Evolutionary conservation across 2,888 invertebrate species (phyloP).

Genomic region (Maniola hyperantus): DNA sequence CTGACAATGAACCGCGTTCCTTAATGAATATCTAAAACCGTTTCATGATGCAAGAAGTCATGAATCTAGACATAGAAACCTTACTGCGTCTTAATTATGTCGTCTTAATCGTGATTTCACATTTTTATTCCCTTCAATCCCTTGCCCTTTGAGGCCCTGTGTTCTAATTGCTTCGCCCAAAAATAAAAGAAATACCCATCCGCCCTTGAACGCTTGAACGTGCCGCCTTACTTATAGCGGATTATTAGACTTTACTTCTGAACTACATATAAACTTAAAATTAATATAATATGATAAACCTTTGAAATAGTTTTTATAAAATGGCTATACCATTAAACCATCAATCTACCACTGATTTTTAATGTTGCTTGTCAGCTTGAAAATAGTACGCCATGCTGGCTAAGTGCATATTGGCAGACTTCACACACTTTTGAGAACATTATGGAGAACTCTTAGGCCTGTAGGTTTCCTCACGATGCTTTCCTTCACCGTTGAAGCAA

Average conservation of each 20-base stretch:
- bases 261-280: background rate
- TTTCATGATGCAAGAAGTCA: background rate
- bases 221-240: slow-evolving; percentile 46
- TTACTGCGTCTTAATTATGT: slow-evolving; percentile 35
- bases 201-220: slow-evolving; percentile 48
- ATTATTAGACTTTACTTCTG: background rate
- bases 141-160: slow-evolving; percentile 66
- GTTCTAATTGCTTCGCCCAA: slow-evolving; percentile 76
- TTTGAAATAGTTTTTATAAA: background rate
- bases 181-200: slow-evolving; percentile 71
- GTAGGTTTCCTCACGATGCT: too few species aligned
- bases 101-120: slow-evolving; percentile 55
- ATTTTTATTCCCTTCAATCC: slow-evolving; percentile 59
- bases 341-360: background rate
- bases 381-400: too few species aligned
- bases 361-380: too few species aligned
- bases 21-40: too few species aligned
- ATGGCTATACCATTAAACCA: too few species aligned
- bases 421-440: too few species aligned
- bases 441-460: too few species aligned
- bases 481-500: too few species aligned
- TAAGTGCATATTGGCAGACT: too few species aligned
- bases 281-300: background rate
- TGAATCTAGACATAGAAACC: slow-evolving; percentile 6
- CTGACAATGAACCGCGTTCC: too few species aligned